phyloP scores from a whole-genome alignment of 2,888 invertebrate species.

The Diaperis boleti region DNA sequence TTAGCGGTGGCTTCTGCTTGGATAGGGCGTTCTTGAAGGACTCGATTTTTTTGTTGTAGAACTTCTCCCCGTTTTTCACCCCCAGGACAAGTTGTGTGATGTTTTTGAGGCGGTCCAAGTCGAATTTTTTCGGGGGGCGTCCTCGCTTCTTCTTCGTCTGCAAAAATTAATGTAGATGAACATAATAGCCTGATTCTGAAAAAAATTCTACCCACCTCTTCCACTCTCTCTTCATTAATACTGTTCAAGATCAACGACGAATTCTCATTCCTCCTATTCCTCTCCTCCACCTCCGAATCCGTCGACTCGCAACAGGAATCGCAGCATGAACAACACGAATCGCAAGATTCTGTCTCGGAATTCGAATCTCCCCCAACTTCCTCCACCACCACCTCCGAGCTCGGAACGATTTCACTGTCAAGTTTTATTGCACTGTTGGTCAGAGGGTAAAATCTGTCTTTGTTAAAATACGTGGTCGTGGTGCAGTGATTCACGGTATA shows the following conservation, averaged over 20 bases:
- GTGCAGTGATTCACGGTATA: conserved; percentile 60
- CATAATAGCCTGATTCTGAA: too few relatives aligned
- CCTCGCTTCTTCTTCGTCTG: conserved; percentile 14
- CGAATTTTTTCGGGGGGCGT: conserved; percentile 8
- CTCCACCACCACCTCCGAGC: conserved; percentile 6
- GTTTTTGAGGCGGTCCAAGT: conserved; percentile 14
- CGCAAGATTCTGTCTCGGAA: conserved; percentile 9
- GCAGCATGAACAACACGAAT: conserved; percentile 17
- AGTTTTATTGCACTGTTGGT: conserved; percentile 58
- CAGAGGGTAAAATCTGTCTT: conserved; percentile 63
- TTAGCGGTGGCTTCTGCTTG: neutral
- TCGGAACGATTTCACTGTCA: conserved; percentile 21
- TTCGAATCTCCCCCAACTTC: neutral
- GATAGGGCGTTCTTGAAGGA: neutral
- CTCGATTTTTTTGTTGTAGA: conserved; percentile 9
- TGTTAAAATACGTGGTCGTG: conserved; percentile 53
- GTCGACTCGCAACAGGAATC: conserved; percentile 3
- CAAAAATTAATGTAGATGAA: too few relatives aligned
- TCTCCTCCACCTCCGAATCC: neutral
- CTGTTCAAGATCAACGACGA: conserved; percentile 24
- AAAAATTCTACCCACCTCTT: too few relatives aligned
- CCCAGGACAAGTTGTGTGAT: conserved; percentile 44
- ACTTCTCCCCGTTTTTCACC: conserved; percentile 40
- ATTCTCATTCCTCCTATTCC: conserved; percentile 13
- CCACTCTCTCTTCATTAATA: conserved; percentile 8